phyloP scores from a whole-genome alignment of 2,797 vertebrate species.

The Poeciliopsis infans region DNA sequence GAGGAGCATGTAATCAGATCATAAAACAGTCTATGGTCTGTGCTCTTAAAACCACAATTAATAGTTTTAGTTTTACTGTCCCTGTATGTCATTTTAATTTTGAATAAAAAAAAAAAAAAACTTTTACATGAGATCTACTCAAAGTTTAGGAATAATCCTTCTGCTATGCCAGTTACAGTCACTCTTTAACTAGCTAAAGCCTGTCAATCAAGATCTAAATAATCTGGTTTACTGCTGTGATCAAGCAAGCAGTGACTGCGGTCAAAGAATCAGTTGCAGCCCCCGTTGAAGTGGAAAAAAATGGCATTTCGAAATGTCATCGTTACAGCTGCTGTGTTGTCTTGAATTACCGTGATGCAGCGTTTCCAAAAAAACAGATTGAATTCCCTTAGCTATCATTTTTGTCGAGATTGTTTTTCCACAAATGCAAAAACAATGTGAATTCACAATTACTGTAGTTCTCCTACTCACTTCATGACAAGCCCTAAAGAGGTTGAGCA shows the following conservation, averaged over 20 bases:
- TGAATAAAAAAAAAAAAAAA: not conserved
- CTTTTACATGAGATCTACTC: slow-evolving; percentile 1
- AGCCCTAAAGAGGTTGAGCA: slow-evolving; percentile 22
- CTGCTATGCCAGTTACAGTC: not conserved
- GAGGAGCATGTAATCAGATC: slow-evolving; percentile 54
- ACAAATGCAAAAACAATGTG: slow-evolving; percentile 63
- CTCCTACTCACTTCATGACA: slow-evolving; percentile 32
- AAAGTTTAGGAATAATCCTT: slow-evolving; percentile 4
- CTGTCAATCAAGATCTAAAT: slow-evolving; percentile 18
- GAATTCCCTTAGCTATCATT: slow-evolving; percentile 66
- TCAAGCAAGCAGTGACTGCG: slow-evolving; percentile 44
- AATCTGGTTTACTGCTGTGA: slow-evolving; percentile 36
- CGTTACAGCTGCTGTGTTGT: slow-evolving; percentile 75
- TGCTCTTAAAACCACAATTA: slow-evolving; percentile 38
- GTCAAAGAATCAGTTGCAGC: slow-evolving; percentile 48
- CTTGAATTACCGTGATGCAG: slow-evolving; percentile 77
- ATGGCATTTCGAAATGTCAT: slow-evolving; percentile 70
- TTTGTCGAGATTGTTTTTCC: slow-evolving; percentile 63
- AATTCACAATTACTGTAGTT: slow-evolving; percentile 53
- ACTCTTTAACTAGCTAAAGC: slow-evolving; percentile 9
- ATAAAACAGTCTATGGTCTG: slow-evolving; percentile 44
- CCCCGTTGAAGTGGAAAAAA: slow-evolving; percentile 62
- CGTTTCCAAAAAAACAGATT: slow-evolving; percentile 66
- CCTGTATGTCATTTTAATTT: slow-evolving; percentile 20
- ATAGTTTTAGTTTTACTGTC: slow-evolving; percentile 16